Conservation (phyloP, 2,888 invertebrate genomes). For the Iphiclides podalirius region DNA sequence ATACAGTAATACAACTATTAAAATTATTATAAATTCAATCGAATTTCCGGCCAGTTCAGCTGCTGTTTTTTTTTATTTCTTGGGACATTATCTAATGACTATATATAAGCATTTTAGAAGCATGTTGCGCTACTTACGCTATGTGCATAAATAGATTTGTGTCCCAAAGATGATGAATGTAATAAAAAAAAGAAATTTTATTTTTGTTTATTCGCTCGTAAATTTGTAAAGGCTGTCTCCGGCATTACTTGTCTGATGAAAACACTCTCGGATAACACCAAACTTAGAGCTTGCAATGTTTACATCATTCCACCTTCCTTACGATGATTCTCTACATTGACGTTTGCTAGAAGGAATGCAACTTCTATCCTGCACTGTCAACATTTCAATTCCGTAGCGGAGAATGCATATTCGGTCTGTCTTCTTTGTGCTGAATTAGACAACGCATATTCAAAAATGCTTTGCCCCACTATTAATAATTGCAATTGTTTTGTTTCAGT, state of each 20-base stretch:
- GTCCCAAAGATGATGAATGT: background rate
- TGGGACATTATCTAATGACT: background rate
- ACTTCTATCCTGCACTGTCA: conserved; percentile 62
- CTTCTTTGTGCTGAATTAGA: conserved; percentile 53
- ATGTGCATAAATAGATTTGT: conserved; percentile 6
- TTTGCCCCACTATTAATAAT: conserved; percentile 15
- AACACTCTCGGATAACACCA: conserved; percentile 49
- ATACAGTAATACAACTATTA: too few species aligned
- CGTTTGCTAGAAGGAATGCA: conserved; percentile 65
- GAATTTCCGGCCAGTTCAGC: conserved; percentile 1
- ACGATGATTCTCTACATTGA: conserved; percentile 44
- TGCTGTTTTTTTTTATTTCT: background rate
- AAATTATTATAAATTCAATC: too few species aligned
- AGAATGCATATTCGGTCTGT: conserved; percentile 67
- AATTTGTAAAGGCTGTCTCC: conserved; percentile 54
- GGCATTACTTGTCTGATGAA: conserved; percentile 49
- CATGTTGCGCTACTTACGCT: conserved; percentile 14
- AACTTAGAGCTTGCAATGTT: conserved; percentile 64
- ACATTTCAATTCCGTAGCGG: conserved; percentile 63
- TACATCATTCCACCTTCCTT: conserved; percentile 41
- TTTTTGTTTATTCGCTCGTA: background rate
- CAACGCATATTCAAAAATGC: background rate
- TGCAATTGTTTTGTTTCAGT: conserved; percentile 84
- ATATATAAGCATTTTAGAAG: conserved; percentile 13
- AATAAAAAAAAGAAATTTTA: background rate